Conservation (phyloP, 1,140 invertebrate species). For the Drosophila pallidifrons region DNA sequence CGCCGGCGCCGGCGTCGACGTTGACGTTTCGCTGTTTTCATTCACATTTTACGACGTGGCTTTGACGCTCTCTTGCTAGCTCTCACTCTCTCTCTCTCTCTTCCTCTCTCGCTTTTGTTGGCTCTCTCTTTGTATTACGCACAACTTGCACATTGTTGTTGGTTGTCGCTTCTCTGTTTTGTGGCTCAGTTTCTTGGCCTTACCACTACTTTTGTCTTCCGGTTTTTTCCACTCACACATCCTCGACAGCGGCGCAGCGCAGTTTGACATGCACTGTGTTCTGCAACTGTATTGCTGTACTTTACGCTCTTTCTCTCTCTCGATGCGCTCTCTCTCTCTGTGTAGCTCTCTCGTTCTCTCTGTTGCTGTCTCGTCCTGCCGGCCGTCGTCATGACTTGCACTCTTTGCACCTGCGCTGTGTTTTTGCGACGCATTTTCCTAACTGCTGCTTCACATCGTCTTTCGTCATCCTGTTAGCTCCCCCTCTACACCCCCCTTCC, state of each 20-base stretch:
- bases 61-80: conserved; percentile 4
- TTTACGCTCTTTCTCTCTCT: conserved; percentile 4
- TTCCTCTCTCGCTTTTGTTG: background rate
- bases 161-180: conserved; percentile 17
- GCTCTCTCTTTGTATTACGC: background rate
- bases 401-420: conserved; percentile 72
- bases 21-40: conserved; percentile 49
- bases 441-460: conserved; percentile 49
- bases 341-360: background rate
- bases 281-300: background rate
- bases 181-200: conserved; percentile 17
- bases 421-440: conserved; percentile 77
- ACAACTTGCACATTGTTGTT: conserved; percentile 48
- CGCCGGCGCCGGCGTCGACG: conserved; percentile 11
- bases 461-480: conserved; percentile 58
- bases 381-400: conserved; percentile 31
- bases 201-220: conserved; percentile 37
- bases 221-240: conserved; percentile 29
- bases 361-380: conserved; percentile 15
- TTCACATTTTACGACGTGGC: conserved; percentile 56
- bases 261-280: too few relatives aligned
- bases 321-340: background rate
- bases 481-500: background rate
- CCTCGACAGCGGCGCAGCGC: background rate
- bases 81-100: background rate